Evolutionary conservation across 2,888 invertebrate species (phyloP).

Genomic region (Aquatica leii): DNA sequence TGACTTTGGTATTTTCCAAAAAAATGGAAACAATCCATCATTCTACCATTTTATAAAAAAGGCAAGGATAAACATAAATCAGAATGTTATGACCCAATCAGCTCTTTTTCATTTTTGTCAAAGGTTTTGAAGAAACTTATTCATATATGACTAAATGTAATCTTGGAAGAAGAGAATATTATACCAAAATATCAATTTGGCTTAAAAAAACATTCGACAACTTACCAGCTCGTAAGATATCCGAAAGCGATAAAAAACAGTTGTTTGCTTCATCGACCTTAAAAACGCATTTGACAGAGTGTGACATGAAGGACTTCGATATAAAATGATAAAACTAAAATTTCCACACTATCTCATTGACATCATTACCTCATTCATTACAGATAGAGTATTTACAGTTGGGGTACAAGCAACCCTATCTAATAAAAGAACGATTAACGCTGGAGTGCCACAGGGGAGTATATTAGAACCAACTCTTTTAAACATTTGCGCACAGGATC

Average conservation of each 20-base stretch:
- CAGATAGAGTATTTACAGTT: conserved; percentile 3
- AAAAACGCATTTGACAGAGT: neutral
- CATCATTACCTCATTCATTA: neutral
- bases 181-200: too few relatives aligned
- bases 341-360: conserved; percentile 4
- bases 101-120: too few relatives aligned
- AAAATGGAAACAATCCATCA: neutral
- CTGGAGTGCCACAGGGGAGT: conserved; percentile 6
- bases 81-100: neutral
- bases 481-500: conserved; percentile 3
- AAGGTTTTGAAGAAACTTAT: neutral
- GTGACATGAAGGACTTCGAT: conserved; percentile 4
- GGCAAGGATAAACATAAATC: neutral
- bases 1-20: too few relatives aligned
- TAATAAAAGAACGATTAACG: neutral
- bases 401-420: conserved; percentile 4
- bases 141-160: too few relatives aligned
- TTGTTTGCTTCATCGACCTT: too few relatives aligned
- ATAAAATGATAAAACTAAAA: conserved; percentile 11
- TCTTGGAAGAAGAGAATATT: too few relatives aligned
- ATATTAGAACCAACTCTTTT: conserved; percentile 1
- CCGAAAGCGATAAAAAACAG: too few relatives aligned
- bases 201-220: too few relatives aligned
- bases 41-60: neutral
- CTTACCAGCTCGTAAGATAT: too few relatives aligned